Conservation (phyloP, 2,797 vertebrate species). For the Hyperoplus immaculatus region DNA sequence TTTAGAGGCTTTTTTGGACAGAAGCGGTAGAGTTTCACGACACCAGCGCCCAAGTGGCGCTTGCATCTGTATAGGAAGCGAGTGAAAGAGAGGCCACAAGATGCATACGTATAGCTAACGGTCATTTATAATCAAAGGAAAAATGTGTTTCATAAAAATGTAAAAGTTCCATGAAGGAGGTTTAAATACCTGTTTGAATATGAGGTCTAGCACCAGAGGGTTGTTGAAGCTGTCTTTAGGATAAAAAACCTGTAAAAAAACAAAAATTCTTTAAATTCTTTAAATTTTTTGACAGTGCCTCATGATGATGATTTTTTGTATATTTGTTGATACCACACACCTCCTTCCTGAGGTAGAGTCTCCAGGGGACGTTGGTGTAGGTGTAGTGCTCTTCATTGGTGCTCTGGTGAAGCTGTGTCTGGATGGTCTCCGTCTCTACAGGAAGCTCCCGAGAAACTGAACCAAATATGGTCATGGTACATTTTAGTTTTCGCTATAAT, state of each 20-base stretch:
- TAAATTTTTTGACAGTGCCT: constrained; percentile 7
- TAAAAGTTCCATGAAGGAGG: too few relatives aligned
- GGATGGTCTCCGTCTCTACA: constrained; percentile 86
- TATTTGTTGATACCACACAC: constrained; percentile 67
- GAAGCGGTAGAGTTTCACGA: too few relatives aligned
- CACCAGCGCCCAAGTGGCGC: too few relatives aligned
- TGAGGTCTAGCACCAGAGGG: constrained; percentile 92
- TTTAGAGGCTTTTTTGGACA: too few relatives aligned
- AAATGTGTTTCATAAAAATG: too few relatives aligned
- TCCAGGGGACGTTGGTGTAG: constrained; percentile 95
- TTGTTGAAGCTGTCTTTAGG: constrained; percentile 94
- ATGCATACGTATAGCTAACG: too few relatives aligned
- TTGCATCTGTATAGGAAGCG: too few relatives aligned
- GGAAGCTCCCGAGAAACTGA: constrained; percentile 89
- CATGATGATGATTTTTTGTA: background rate
- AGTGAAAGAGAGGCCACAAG: too few relatives aligned
- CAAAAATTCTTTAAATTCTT: background rate
- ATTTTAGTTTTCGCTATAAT: constrained; percentile 2
- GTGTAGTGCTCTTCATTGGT: constrained; percentile 91
- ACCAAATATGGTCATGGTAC: constrained; percentile 16
- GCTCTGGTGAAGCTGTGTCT: constrained; percentile 91
- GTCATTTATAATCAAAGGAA: too few relatives aligned
- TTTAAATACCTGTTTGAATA: constrained; percentile 93
- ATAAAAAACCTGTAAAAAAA: constrained; percentile 92
- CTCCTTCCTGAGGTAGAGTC: constrained; percentile 95